Base-by-base conservation (phyloP, 2,888 invertebrate species). In the Deladenus siricidicola region DNA sequence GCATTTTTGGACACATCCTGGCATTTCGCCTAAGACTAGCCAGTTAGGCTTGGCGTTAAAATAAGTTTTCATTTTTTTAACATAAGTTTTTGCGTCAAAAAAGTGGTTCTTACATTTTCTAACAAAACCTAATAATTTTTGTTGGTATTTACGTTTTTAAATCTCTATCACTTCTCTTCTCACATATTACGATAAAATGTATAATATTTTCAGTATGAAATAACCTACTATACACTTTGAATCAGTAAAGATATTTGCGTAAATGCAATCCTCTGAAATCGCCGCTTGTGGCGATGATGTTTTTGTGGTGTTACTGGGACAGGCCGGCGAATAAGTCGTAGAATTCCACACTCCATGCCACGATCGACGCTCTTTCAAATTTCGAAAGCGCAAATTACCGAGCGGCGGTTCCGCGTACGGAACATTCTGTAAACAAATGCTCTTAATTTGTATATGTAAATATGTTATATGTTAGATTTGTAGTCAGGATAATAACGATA, bases 321-420 rank as follows among this genome's bases (percentile, higher is more conserved):
- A 74, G 1, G 73, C 70, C 8, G 69, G 63, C 2, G 67, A 64
- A 62, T 73, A 73, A 17, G 57, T 65, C 62, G 63, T 71, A 0
- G 68, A 65, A 58, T 71, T 53, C 50, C 58, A 34, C 1, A 68
- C 58, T 24, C 64, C 68, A 1, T 64, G 29, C 73, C 74, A 74
- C 44, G 60, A 66, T 29, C 56, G 60, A 1, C 65, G 49, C 8
- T 24, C 28, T 28, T 62, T 44, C 30, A 72, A 68, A n/a, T 58
- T 58, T 39, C 62, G 64, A 47, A 69, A 74, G 10, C 74, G 65
- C 19, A 70, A 55, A 8, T 67, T 53, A 17, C 72, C 74, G 4
- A 73, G 17, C 1, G 74, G 74, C 8, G 70, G 66, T 24, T 64
- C 65, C 1, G 74, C 67, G 52, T 71, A 69, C 19, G 74, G 74